Evolutionary conservation across 1,140 invertebrate species (phyloP), one percentile per base, ranked within the genome.

Genomic region (Trypoxylus dichotomus): DNA sequence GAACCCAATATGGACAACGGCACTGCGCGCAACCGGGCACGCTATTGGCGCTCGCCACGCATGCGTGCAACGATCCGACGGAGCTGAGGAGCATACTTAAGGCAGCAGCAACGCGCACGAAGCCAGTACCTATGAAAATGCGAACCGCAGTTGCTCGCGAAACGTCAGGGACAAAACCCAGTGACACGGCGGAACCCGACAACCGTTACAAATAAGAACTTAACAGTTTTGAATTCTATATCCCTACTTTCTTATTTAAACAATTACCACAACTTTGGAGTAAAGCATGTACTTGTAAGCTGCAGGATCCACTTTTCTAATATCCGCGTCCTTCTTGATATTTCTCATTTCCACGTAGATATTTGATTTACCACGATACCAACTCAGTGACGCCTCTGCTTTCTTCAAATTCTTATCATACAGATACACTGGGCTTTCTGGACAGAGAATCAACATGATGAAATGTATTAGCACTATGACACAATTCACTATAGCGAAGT

Each of bases 371-470:
- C 83, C 83, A 10, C 78, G 19, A 73, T 80, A 83, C 77, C 77
- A 82, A 3, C n/a, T 68, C 37, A 83, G 19, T 7, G 81, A 77
- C 41, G 79, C 75, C 42, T 81, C 74, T 1, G 81, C 80, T 25
- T 79, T 54, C 19, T 76, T 43, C 42, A 76, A 47, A 32, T 77
- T 79, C 19, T 63, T 77, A 2, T 75, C 25, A 71, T 77, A 82
- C 29, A 83, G 71, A 75, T 80, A 79, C 11, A 83, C 83, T 0
- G 83, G 83, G 77, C 81, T 83, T 76, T 83, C 83, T 15, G 76
- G 79, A 15, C 78, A 58, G 3, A 77, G 63, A 8, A 77, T 19
- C 2, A 81, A 37, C 58, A 79, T 27, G 24, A 81, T 15, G 37
- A 78, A 80, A 54, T 73, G 72, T 13, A 58, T 37, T 8, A 80